Conservation (phyloP, 1,140 invertebrate species). For the Nebria ingens region DNA sequence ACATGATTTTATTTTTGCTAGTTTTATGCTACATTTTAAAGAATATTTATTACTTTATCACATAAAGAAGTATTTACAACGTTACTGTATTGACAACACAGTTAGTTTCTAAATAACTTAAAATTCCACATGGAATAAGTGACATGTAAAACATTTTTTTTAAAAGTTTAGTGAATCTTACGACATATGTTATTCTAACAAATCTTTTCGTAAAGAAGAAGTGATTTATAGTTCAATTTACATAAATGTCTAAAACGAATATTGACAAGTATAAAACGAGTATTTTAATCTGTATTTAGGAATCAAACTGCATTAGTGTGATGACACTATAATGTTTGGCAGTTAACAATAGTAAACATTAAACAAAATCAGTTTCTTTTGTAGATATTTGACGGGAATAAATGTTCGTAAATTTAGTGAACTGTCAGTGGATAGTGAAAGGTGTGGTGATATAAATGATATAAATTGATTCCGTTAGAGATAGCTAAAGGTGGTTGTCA, state of each 20-base stretch:
- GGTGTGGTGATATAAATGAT: slow-evolving; percentile 6
- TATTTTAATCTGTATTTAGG: no score
- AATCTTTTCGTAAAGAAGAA: no score
- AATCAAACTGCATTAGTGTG: background rate
- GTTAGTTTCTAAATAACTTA: no score
- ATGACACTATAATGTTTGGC: background rate
- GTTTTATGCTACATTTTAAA: background rate
- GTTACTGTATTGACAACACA: background rate
- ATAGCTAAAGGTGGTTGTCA: background rate
- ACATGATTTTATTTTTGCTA: background rate
- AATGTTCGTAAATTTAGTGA: slow-evolving; percentile 4
- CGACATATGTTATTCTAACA: no score
- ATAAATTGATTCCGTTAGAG: background rate
- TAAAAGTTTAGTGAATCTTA: no score
- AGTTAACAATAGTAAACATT: background rate
- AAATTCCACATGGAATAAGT: no score
- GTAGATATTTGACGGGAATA: background rate
- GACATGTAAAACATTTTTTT: no score
- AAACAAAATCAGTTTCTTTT: slow-evolving; percentile 2
- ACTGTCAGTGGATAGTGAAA: slow-evolving; percentile 3
- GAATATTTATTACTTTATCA: no score
- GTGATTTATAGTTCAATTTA: no score
- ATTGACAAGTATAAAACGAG: no score
- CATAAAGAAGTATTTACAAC: no score
- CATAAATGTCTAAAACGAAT: no score